These are phyloP conservation scores for Rhinoraja longicauda DNA, from an alignment of 2,797 vertebrate species.

Conservation along the genomic window DNA sequence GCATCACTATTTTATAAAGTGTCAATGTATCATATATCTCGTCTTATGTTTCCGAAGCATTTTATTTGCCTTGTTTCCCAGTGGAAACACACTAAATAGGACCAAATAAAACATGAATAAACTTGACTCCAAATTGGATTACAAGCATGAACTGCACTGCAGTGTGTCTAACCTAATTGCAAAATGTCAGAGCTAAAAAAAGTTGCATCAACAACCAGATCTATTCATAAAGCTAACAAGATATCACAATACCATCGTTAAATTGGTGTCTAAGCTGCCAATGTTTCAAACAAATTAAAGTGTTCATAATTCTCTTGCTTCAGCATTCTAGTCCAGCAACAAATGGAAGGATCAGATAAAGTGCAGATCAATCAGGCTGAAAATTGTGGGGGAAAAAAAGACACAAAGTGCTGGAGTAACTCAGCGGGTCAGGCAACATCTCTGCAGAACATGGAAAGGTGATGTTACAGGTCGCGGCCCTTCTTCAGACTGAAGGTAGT, in stretches of 20 bases:
- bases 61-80: not conserved
- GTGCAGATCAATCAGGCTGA: not conserved
- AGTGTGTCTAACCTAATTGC: not conserved
- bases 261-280: not conserved
- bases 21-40: not conserved
- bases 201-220: not conserved
- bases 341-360: not conserved
- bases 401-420: not conserved
- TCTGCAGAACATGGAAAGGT: too few relatives aligned
- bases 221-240: not conserved
- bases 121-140: constrained; percentile 5
- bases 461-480: too few relatives aligned
- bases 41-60: not conserved
- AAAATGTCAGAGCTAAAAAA: not conserved
- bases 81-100: not conserved
- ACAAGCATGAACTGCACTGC: not conserved
- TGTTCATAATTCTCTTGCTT: not conserved
- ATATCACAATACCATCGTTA: not conserved
- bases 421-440: too few relatives aligned
- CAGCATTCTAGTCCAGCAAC: not conserved
- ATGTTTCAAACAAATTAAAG: not conserved
- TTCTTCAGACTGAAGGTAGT: too few relatives aligned
- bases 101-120: not conserved
- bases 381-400: not conserved
- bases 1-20: not conserved